Percentiles rank a stretch among this genome's conserved stretches.
Conservation (phyloP, 1,140 invertebrate species). For the Archivesica marissinica region DNA sequence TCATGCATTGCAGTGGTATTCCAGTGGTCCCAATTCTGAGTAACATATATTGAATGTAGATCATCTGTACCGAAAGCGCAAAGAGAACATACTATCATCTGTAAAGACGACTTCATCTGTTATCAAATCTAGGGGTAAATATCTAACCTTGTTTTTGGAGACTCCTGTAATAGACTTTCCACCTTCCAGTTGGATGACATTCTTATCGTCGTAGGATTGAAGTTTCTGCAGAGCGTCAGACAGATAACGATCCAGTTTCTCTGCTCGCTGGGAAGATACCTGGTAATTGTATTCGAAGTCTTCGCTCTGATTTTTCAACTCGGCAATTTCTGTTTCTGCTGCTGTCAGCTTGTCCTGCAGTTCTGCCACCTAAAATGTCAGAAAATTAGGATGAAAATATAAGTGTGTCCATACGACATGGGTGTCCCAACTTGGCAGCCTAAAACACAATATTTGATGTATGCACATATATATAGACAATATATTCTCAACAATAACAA, state of each 20-base stretch:
- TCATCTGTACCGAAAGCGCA: too few relatives aligned
- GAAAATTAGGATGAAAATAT: background rate
- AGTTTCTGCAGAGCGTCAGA: slow-evolving; percentile 94
- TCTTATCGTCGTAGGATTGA: slow-evolving; percentile 80
- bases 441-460: too few relatives aligned
- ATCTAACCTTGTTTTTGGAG: slow-evolving; percentile 77
- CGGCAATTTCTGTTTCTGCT: slow-evolving; percentile 96
- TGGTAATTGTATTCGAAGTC: slow-evolving; percentile 97
- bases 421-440: too few relatives aligned
- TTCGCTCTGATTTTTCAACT: slow-evolving; percentile 97
- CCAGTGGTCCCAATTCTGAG: too few relatives aligned
- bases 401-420: too few relatives aligned
- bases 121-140: too few relatives aligned
- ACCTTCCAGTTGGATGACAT: slow-evolving; percentile 78
- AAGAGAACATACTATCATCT: too few relatives aligned
- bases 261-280: slow-evolving; percentile 91
- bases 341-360: slow-evolving; percentile 95
- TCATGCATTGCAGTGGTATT: too few relatives aligned
- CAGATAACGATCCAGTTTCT: slow-evolving; percentile 90
- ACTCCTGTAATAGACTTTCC: slow-evolving; percentile 78
- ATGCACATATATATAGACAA: too few relatives aligned
- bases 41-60: too few relatives aligned
- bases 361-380: slow-evolving; percentile 89
- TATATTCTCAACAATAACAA: too few relatives aligned
- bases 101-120: too few relatives aligned